These are phyloP conservation scores for Phoxinus phoxinus DNA, from an alignment of 2,113 vertebrate species.

Conservation along the genomic window DNA sequence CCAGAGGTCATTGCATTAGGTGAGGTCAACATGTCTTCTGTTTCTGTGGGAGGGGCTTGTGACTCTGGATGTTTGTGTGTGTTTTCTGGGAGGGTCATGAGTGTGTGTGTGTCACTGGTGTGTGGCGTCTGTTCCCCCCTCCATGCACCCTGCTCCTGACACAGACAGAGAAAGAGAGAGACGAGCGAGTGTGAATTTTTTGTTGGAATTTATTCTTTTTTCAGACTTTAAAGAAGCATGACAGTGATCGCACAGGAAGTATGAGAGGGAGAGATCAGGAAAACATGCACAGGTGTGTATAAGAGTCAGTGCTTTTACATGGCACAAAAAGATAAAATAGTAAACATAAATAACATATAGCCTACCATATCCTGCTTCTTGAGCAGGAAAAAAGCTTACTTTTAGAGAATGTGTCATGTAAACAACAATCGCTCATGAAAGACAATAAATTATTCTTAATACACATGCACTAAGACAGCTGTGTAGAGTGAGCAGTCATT, in stretches of 20 bases:
- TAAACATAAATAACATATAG: constrained; percentile 14
- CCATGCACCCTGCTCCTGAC: constrained; percentile 68
- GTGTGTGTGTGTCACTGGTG: constrained; percentile 43
- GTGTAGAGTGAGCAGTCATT: constrained; percentile 7
- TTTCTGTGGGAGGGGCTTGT: not conserved
- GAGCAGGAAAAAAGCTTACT: constrained; percentile 45
- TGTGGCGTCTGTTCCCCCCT: constrained; percentile 61
- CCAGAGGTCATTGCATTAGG: not conserved
- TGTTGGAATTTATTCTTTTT: constrained; percentile 51
- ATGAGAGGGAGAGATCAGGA: constrained; percentile 47
- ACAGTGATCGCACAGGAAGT: constrained; percentile 48
- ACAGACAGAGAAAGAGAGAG: constrained; percentile 70
- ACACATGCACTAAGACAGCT: constrained; percentile 40
- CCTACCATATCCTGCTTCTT: constrained; percentile 8
- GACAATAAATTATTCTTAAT: constrained; percentile 54
- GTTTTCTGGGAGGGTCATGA: constrained; percentile 31
- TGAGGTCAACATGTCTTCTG: not conserved
- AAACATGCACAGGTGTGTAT: constrained; percentile 56
- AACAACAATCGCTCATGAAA: constrained; percentile 54
- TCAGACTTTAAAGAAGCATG: constrained; percentile 34
- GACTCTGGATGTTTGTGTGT: constrained; percentile 10
- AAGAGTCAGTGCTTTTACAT: constrained; percentile 71
- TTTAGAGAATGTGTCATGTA: constrained; percentile 47
- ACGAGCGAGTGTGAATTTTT: constrained; percentile 56
- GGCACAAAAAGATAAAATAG: constrained; percentile 48